Conservation (phyloP, 1,140 invertebrate species). For the Penaeus chinensis region DNA sequence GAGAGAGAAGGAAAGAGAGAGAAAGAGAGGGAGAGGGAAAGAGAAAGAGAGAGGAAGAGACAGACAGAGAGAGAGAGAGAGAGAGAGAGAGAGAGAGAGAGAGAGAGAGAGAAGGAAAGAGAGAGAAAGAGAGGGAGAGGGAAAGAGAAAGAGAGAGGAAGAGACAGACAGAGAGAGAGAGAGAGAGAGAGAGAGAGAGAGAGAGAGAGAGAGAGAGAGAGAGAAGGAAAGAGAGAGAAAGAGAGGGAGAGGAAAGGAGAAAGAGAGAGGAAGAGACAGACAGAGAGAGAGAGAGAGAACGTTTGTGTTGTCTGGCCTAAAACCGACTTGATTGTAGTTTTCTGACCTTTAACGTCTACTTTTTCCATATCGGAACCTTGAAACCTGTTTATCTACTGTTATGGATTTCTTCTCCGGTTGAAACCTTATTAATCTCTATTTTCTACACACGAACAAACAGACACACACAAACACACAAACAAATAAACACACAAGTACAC, state of each 20-base stretch:
- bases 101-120: not conserved
- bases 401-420: not conserved
- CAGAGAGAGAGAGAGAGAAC: not conserved
- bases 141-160: not conserved
- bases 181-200: slow-evolving; percentile 28
- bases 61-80: not conserved
- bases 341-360: no score
- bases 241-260: not conserved
- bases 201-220: not conserved
- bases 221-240: no score
- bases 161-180: not conserved
- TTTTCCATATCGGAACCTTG: no score
- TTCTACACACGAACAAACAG: no score
- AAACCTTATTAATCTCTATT: no score
- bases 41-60: slow-evolving; percentile 28
- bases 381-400: not conserved
- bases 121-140: not conserved
- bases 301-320: not conserved
- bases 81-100: slow-evolving; percentile 12
- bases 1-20: slow-evolving; percentile 23
- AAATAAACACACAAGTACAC: no score
- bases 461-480: no score
- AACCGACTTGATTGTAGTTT: not conserved
- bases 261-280: not conserved
- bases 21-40: slow-evolving; percentile 26